Percentiles rank a stretch among this genome's conserved stretches.
phyloP scores from a whole-genome alignment of 2,797 vertebrate genomes.

The Glyptemys insculpta region DNA sequence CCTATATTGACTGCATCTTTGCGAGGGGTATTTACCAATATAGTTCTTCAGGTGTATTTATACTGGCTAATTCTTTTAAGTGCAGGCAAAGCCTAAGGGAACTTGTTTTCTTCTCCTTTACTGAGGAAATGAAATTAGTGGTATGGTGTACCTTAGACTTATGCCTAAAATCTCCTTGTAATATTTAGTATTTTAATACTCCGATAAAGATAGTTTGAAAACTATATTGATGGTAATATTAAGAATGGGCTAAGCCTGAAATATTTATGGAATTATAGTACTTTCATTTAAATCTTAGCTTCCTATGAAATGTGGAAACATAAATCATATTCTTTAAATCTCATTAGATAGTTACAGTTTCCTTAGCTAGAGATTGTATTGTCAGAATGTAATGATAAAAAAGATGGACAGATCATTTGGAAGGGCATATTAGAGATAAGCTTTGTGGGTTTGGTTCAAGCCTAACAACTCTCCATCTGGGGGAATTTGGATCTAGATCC shows the following conservation, averaged over 20 bases:
- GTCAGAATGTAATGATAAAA: not conserved
- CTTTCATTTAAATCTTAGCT: not conserved
- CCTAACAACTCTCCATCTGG: not conserved
- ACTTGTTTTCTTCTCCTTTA: not conserved
- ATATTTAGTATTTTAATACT: not conserved
- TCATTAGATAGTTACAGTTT: not conserved
- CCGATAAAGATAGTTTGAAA: not conserved
- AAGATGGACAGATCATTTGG: not conserved
- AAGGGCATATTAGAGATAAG: not conserved
- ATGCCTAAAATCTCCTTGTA: not conserved
- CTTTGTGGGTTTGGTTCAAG: not conserved
- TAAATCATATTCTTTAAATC: not conserved
- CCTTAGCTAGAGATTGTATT: not conserved
- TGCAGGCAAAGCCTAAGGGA: not conserved
- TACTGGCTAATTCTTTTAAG: not conserved
- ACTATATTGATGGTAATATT: not conserved
- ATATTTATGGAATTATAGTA: not conserved
- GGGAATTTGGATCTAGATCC: not conserved
- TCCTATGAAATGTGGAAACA: not conserved
- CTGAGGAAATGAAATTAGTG: not conserved
- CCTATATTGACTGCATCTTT: not conserved
- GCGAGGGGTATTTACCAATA: not conserved
- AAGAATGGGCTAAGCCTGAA: not conserved
- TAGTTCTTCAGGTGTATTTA: not conserved
- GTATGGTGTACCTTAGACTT: not conserved